Base-by-base conservation (phyloP, 2,888 invertebrate species). In the Agonopterix heracliana region DNA sequence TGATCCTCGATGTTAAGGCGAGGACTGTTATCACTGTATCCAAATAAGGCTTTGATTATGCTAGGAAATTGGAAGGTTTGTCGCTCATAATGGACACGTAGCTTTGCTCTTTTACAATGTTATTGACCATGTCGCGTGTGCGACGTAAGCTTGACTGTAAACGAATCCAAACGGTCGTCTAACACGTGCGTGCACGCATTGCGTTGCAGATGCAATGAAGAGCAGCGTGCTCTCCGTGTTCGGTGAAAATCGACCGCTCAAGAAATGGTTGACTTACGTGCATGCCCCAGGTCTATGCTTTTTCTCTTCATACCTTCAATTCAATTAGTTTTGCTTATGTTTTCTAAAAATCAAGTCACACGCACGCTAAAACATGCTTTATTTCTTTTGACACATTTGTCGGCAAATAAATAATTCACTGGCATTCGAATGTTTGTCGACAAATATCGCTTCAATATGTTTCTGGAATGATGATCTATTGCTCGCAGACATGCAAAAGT, bases 201-300 rank as follows among this genome's bases (percentile, higher is more conserved):
- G 74, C 80, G 71, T 87, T 86, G 75, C 87, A 86, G 88, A 87
- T 83, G 66, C 75, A 61, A 70, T 81, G 74, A 79, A 74, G 69
- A 70, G 78, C 78, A 73, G 75, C 67, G 74, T 80, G 73, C 78
- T 81, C 68, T 73, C 82, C 62, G 72, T 80, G 78, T 73, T 87
- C 63, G 76, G 76, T 55, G 81, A 79, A 60, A 70, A 67, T 48
- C 83, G 82, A 61, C 85, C 78, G 66, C 69, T 85, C 85, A 87
- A 84, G 86, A 88, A 87, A 71, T 88, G 87, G 87, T 81, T 88
- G 74, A 86, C 87, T 75, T 87, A 85, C 86, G 80, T 87, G 87
- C 88, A 87, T 88, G 87, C 81, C 53, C 79, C 86, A 88, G 88
- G 88, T 88, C 85, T 77, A 67, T 67, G 84, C 84, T 79, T 83